phyloP scores from a whole-genome alignment of 2,888 invertebrate genomes.

The Nephrotoma flavescens region DNA sequence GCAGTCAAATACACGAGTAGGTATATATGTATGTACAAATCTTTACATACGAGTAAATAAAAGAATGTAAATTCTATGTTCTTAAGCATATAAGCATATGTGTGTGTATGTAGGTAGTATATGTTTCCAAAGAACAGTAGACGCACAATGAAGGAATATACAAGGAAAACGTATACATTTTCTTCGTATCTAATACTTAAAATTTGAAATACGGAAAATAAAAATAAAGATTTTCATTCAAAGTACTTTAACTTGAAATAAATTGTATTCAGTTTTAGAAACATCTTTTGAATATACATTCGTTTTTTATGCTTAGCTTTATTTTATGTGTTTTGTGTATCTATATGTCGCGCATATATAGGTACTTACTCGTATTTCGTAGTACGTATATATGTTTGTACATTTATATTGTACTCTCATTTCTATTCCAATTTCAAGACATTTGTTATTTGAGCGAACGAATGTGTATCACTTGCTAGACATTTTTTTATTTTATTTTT shows the following conservation, averaged over 20 bases:
- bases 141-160: neutral
- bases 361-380: neutral
- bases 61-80: neutral
- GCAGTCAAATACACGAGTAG: neutral
- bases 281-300: neutral
- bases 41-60: neutral
- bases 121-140: neutral
- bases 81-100: neutral
- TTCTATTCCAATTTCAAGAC: neutral
- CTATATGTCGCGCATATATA: neutral
- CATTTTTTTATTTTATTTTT: neutral
- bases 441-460: neutral
- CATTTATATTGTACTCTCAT: neutral
- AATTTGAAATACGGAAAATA: neutral
- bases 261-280: neutral
- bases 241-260: neutral
- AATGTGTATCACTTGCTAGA: neutral
- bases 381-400: neutral
- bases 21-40: neutral
- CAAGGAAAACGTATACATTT: neutral
- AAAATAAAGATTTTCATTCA: neutral
- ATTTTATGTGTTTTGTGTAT: neutral
- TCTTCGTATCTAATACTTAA: neutral
- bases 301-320: neutral
- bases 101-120: neutral